A percentile compares a stretch with the other conserved stretches of the same genome.
phyloP scores from a whole-genome alignment of 2,888 invertebrate species.

The Tachina lurida region DNA sequence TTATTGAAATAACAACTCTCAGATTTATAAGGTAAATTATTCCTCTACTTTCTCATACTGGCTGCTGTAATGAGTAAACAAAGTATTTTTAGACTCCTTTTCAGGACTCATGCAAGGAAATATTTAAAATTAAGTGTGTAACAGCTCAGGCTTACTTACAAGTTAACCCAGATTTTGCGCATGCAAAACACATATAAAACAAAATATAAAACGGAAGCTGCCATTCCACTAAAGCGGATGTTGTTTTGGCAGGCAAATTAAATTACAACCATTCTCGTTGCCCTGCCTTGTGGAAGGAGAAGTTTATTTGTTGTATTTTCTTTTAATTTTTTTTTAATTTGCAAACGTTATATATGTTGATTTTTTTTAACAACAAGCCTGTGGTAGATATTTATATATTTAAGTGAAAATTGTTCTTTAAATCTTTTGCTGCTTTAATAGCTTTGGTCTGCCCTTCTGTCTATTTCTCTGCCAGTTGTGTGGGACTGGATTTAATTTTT shows the following conservation, averaged over 20 bases:
- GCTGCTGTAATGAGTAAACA: conserved; percentile 1
- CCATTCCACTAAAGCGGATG: conserved; percentile 62
- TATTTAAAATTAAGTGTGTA: conserved; percentile 34
- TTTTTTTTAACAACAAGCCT: background rate
- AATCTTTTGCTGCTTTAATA: conserved; percentile 38
- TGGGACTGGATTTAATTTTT: conserved; percentile 10
- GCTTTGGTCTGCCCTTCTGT: background rate
- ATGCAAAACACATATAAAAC: background rate
- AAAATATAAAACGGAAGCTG: conserved; percentile 61
- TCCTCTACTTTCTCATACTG: conserved; percentile 32
- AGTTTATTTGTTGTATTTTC: conserved; percentile 9
- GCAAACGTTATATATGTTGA: background rate
- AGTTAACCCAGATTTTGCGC: background rate
- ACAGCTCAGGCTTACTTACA: background rate
- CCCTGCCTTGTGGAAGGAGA: conserved; percentile 32
- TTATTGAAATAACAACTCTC: conserved; percentile 36
- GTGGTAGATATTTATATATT: background rate
- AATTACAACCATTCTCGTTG: conserved; percentile 67
- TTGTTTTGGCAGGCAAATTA: conserved; percentile 69
- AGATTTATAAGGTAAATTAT: conserved; percentile 55
- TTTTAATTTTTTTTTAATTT: conserved; percentile 26
- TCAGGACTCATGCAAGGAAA: conserved; percentile 11
- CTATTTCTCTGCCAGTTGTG: background rate
- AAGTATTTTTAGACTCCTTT: conserved; percentile 37
- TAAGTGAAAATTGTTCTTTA: conserved; percentile 49